Evolutionary conservation across 2,888 invertebrate genomes (phyloP), one percentile per base, ranked within the genome.

Genomic region (Andrena bicolor): DNA sequence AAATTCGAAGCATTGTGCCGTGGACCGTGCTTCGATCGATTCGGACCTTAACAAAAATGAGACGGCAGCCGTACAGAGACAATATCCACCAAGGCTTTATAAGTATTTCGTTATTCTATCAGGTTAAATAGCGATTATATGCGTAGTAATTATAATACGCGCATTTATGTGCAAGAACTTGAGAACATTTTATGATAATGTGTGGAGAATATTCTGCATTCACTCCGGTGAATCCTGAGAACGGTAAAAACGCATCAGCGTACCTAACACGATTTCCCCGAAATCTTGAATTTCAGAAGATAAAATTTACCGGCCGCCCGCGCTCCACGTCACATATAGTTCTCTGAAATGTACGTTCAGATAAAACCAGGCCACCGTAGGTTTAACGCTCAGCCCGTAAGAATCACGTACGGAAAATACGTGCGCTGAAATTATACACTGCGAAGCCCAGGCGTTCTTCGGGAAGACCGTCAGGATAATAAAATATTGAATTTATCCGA

Each of bases 381-480:
- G 71, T 79, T 80, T 79, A 80, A 79, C 79, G 66, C 56, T 48
- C 35, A 41, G 61, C 56, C 48, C 66, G 80, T 80, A 80, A 72
- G 81, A 81, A 81, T 81, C 81, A 81, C 81, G 81, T 80, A 70
- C 81, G 74, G 48, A 81, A 74, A 80, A 80, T 81, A 80, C 80
- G 80, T 80, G 80, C 74, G 51, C 74, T 69, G 80, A 81, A 81
- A 81, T 81, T 81, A 80, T 74, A 74, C 80, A 74, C 65, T 60
- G 73, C 65, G 53, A 70, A 81, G 79, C 60, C 71, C 3, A 60
- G 13, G 48, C 30, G 51, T 65, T 66, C 60, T 58, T 35, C 56
- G 49, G 28, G 20, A 66, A 53, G 8, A 61, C 32, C 28, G 72
- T 78, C 71, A 72, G 71, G 80, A 63, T 72, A 68, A 63, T 72